Evolutionary conservation across 2,113 vertebrate genomes (phyloP), one percentile per base, ranked within the genome.

Genomic region (Zosterops pallidus): DNA sequence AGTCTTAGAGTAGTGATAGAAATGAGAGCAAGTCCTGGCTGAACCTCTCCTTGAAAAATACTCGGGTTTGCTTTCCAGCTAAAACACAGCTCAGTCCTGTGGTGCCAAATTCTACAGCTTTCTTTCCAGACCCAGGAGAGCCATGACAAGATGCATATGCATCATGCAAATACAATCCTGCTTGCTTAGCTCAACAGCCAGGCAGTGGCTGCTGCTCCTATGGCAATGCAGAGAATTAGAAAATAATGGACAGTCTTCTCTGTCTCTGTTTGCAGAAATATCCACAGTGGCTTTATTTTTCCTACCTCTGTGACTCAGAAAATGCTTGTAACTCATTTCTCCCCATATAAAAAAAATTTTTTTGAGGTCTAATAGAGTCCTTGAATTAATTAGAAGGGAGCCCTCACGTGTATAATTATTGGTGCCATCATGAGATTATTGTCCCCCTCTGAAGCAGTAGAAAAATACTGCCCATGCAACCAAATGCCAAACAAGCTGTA

Each of bases 1-100:
- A 93, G 60, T 55, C 76, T 91, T 92, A 52, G 39, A 57, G 52
- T 77, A 75, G 33, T 64, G 79, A 67, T 11, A 88, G 82, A 90
- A 92, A 80, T 26, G 42, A 88, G 25, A 92, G 31, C 28, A 74
- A 92, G 52, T 55, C 29, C 85, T 94, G 88, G 90, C 88, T 75
- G 69, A 17, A 29, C 14, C 28, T 84, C 62, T 78, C n/a, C 77
- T 44, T 77, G 71, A 87, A 42, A 88, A 96, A 64, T n/a, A 50
- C 31, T 88, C 15, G 4, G 24, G 9, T 68, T 90, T 92, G 22
- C 33, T 88, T 64, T 94, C 87, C 88, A 94, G 83, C 70, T 91
- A 79, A 90, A 92, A 69, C 11, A 80, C 39, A 37, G 39, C 13
- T 92, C 26, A 23, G 70, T 77, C 42, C 75, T 31, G 26, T 3